Percentiles rank a stretch among this genome's conserved stretches.
Evolutionary conservation across 2,113 vertebrate genomes (phyloP).

Genomic region (Siniperca chuatsi): DNA sequence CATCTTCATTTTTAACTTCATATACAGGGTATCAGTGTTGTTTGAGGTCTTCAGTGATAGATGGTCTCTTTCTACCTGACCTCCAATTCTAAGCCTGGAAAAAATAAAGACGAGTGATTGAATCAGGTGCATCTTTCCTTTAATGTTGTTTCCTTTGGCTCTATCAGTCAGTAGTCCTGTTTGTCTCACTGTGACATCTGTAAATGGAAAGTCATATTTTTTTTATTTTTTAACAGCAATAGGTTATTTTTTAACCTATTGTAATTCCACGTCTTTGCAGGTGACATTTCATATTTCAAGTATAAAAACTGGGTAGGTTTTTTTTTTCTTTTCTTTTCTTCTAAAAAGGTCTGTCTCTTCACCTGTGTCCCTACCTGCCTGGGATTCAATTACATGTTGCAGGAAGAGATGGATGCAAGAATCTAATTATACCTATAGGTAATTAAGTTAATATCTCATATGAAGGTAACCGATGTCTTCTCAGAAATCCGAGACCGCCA

Average conservation of each 20-base stretch:
- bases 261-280: background rate
- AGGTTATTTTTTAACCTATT: background rate
- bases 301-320: background rate
- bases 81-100: constrained; percentile 2
- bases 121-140: background rate
- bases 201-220: background rate
- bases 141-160: constrained; percentile 16
- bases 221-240: background rate
- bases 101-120: constrained; percentile 15
- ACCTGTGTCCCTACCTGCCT: background rate
- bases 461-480: constrained; percentile 32
- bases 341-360: background rate
- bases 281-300: background rate
- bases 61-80: constrained; percentile 26
- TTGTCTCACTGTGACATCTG: constrained; percentile 12
- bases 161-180: background rate
- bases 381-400: constrained; percentile 5
- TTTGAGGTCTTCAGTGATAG: background rate
- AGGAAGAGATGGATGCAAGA: constrained; percentile 17
- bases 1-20: constrained; percentile 1
- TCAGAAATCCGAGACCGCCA: constrained; percentile 34
- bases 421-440: constrained; percentile 54
- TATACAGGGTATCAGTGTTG: background rate
- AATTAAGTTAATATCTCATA: constrained; percentile 46
- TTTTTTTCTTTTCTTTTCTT: no score